Conservation (phyloP, 2,113 vertebrate genomes). For the Thunnus maccoyii region DNA sequence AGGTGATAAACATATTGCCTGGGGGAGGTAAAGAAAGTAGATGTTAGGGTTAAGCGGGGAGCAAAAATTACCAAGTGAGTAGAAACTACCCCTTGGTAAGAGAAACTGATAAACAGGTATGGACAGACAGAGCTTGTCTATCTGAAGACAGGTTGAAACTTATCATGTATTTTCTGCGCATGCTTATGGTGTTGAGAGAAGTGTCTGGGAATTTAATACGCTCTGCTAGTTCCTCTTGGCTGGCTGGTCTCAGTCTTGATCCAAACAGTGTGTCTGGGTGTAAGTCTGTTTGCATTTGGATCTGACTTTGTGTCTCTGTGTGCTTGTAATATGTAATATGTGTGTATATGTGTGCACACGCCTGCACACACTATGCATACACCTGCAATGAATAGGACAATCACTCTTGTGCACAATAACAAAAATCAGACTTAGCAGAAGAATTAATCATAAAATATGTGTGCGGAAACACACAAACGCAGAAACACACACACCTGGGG, state of each 20-base stretch:
- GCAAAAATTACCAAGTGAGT: background rate
- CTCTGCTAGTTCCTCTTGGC: constrained; percentile 43
- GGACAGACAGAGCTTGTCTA: constrained; percentile 29
- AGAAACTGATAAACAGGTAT: constrained; percentile 20
- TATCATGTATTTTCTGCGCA: constrained; percentile 41
- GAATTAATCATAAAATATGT: constrained; percentile 59
- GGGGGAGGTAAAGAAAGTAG: background rate
- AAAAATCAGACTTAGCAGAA: constrained; percentile 65
- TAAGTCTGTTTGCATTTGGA: constrained; percentile 20
- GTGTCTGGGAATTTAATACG: constrained; percentile 54
- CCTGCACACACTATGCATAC: constrained; percentile 26
- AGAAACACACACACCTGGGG: constrained; percentile 46
- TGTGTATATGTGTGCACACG: constrained; percentile 6
- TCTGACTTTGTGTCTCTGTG: constrained; percentile 17
- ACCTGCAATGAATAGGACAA: constrained; percentile 54
- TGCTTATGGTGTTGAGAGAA: constrained; percentile 47
- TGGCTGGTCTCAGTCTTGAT: constrained; percentile 37
- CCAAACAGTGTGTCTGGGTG: constrained; percentile 48
- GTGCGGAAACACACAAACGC: background rate
- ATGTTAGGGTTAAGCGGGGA: background rate
- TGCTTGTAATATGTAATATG: constrained; percentile 1
- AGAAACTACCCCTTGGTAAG: background rate
- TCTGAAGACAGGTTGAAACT: constrained; percentile 56
- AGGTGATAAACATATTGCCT: background rate
- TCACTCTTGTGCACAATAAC: constrained; percentile 45